Base-by-base conservation (phyloP, 2,113 vertebrate genomes). In the Periophthalmus modestus region DNA sequence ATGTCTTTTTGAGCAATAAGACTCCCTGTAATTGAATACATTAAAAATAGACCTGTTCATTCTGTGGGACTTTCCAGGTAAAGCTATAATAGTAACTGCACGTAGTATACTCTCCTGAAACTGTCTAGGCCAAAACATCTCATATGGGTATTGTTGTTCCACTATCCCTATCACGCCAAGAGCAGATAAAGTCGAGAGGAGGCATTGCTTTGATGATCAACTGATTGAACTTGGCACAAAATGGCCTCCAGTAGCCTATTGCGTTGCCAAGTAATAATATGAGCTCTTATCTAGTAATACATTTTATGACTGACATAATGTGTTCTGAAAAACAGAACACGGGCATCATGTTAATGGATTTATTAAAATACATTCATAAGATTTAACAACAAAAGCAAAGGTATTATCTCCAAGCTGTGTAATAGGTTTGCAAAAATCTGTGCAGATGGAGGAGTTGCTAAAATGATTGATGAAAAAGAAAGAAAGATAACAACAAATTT, bases 401-500 rank as follows among this genome's bases (percentile, higher is more conserved):
- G 62, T 21, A n/a, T 43, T 65, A 65, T 65, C 62, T 39, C 34
- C 34, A 16, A 18, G 59, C 59, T 62, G 59, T 61, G 58, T 62
- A 62, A 62, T 62, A 62, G 59, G 59, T 62, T 34, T 16, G 14
- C 7, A 43, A 65, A 65, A 43, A 43, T 65, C 24, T 14, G 59
- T 34, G 59, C 18, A 28, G 75, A 67, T 54, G 2, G 14, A 69
- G 68, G 68, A 71, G 47, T 82, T 16, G 48, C 66, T 82, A 50
- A 43, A 81, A 43, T 77, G 72, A 82, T 66, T 72, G 71, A 85
- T 80, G 77, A 79, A 73, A 87, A 80, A 80, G 80, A 68, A 66
- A 84, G 61, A 48, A 21, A 76, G 68, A 76, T 66, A 76, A 75
- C 81, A 77, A 81, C 69, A 65, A 62, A 43, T 68, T 68, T 69